Evolutionary conservation across 92 coral and sea anemone species (phyloP), one percentile per base, ranked within the genome.

Genomic region (Blastomussa wellsi): DNA sequence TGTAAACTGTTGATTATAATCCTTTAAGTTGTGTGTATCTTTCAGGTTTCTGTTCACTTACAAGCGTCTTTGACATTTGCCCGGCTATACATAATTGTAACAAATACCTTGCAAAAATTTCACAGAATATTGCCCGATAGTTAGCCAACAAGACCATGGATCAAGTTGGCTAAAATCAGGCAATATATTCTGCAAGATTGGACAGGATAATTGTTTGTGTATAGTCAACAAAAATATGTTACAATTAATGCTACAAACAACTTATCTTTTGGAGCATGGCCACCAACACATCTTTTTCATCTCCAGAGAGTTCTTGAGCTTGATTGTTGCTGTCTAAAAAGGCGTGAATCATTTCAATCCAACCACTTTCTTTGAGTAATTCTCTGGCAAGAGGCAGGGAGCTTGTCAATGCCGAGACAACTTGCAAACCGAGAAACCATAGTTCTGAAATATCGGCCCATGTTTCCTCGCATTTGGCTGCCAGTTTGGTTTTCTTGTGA

Each of bases 391-490:
- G 67, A 39, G 82, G 36, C 28, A 86, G 22, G 15, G 68, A 51
- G 41, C 79, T 66, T 3, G 74, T 55, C 47, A 93, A 80, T 0
- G 88, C 82, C 57, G 90, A 83, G 14, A 93, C 49, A 55, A 94
- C 88, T 64, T 96, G 97, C 37, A 91, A 72, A 16, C 98, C 95
- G 55, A 96, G 83, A 71, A 91, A 89, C 99, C 99, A 96, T 29
- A 96, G 69, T 70, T 96, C 99, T 81, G 93, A 68, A 37, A 94
- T 87, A 51, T 83, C 87, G 20, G 55, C 72, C 98, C 96, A 96
- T 49, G 73, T 70, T 60, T 57, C 66, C 70, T 78, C 66, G 49
- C 88, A 80, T 7, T 80, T 77, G 28, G 29, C 39, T 8, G 76
- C 79, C 31, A 84, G n/a, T 48, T 74, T 48, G 6, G 85, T 74